Evolutionary conservation across 1,140 invertebrate genomes (phyloP), one percentile per base, ranked within the genome.

Genomic region (Drosophila albomicans): DNA sequence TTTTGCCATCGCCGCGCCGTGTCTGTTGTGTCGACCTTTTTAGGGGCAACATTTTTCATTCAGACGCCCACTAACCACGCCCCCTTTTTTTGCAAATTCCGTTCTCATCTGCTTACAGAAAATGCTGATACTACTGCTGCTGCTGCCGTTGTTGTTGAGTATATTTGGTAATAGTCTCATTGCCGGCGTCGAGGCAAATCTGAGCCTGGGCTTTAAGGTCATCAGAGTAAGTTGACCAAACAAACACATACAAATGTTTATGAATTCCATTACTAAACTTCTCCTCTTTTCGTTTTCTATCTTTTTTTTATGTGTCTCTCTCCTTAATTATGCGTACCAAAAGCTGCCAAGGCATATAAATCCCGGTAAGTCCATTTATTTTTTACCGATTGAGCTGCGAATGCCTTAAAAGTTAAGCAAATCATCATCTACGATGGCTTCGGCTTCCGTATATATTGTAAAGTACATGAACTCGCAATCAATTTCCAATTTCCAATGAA

Each of bases 61-160:
- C 43, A 43, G 5, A 15, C 16, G 46, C 46, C 64, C 45, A 56
- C 71, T 58, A 84, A 72, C 62, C 73, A 82, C 76, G 54, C 54
- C 30, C 51, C 58, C 46, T 20, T 20, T 48, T 25, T 25, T 25
- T 25, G 20, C 20, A 25, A 48, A 54, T 66, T 67, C 11, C 25
- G 10, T 54, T 46, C 16, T 57, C 62, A 32, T 43, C 45, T 11
- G 35, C 20, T 89, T 86, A 48, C 80, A 91, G 87, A 91, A 91
- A 91, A 91, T 91, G 87, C 82, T 91, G 78, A 91, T 91, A 87
- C 88, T 91, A 78, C 80, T 91, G 82, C 54, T 57, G 80, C 82
- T 91, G 82, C 54, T 57, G 35, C 87, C 88, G 57, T 78, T 91
- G 57, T 78, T 91, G 75, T 74, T 91, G 59, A 74, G 78, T 30